A percentile compares a stretch with the other conserved stretches of the same genome.
Evolutionary conservation across 2,113 vertebrate genomes (phyloP).

Genomic region (Dendrocopos noguchii): DNA sequence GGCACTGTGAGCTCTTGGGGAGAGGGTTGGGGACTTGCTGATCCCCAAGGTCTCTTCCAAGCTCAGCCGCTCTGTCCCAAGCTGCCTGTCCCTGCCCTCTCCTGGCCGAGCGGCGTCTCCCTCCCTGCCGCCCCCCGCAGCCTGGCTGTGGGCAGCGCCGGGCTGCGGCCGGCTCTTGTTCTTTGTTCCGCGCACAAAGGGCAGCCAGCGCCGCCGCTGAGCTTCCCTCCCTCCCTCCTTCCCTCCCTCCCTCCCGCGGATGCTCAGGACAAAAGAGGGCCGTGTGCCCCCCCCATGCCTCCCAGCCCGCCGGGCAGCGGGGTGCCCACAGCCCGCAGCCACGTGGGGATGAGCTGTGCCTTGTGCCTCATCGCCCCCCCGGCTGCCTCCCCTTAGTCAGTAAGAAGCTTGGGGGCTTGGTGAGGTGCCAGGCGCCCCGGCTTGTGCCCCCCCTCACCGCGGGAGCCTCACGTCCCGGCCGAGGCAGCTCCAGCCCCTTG

Average conservation of each 20-base stretch:
- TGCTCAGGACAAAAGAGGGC: not conserved
- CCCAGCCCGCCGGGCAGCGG: not conserved
- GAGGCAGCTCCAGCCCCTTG: rapidly evolving
- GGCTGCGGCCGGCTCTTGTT: not conserved
- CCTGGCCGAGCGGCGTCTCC: rapidly evolving
- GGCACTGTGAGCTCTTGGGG: too few relatives aligned
- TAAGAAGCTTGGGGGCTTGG: not conserved
- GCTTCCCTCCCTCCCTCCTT: not conserved
- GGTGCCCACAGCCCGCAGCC: not conserved
- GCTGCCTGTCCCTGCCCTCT: not conserved
- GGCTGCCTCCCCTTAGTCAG: not conserved
- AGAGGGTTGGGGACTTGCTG: too few relatives aligned
- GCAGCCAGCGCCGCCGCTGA: not conserved
- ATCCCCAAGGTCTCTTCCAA: too few relatives aligned
- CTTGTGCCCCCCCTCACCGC: too few relatives aligned
- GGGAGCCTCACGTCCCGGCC: not conserved
- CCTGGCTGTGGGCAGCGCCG: not conserved
- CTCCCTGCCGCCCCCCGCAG: not conserved
- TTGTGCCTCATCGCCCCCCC: not conserved
- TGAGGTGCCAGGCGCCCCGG: not conserved
- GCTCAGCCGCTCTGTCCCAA: not conserved
- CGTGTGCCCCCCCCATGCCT: not conserved
- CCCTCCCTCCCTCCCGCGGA: not conserved
- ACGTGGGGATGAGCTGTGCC: not conserved
- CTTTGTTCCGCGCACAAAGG: conserved; percentile 40